phyloP scores from a whole-genome alignment of 2,888 invertebrate genomes.

The Frankliniella intonsa region DNA sequence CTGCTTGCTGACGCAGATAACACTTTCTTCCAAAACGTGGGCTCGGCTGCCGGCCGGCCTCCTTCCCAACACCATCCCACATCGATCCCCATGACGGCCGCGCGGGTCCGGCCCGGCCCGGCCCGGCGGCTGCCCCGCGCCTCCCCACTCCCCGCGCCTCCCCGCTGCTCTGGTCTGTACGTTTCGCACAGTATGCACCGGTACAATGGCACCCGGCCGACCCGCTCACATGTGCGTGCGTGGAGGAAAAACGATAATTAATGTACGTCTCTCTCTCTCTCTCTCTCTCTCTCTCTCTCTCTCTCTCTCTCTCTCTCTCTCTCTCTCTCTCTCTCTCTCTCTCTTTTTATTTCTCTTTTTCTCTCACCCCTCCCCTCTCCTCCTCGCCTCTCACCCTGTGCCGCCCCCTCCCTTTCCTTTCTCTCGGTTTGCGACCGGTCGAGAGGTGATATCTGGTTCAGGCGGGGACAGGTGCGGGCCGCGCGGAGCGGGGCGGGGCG shows the following conservation, averaged over 20 bases:
- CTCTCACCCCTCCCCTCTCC: neutral
- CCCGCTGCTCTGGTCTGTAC: neutral
- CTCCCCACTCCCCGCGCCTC: neutral
- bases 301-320: neutral
- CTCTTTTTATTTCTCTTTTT: neutral
- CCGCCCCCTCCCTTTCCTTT: neutral
- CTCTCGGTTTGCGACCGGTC: slow-evolving; percentile 10
- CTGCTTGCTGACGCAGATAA: no score
- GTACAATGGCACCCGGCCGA: neutral
- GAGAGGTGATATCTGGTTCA: slow-evolving; percentile 6
- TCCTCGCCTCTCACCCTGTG: neutral
- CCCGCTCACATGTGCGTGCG: neutral
- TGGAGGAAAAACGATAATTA: slow-evolving; percentile 3
- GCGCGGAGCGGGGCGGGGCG: neutral
- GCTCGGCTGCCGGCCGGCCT: no score
- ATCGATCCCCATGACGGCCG: no score
- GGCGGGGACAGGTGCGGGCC: slow-evolving; percentile 2
- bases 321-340: slow-evolving; percentile 5
- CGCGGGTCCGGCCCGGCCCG: neutral
- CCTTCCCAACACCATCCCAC: no score
- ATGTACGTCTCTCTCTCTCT: neutral
- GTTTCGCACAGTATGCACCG: no score
- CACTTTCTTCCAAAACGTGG: no score
- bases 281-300: neutral
- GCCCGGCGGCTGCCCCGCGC: neutral